phyloP scores from a whole-genome alignment of 2,113 vertebrate genomes.

The Oncorhynchus nerka region DNA sequence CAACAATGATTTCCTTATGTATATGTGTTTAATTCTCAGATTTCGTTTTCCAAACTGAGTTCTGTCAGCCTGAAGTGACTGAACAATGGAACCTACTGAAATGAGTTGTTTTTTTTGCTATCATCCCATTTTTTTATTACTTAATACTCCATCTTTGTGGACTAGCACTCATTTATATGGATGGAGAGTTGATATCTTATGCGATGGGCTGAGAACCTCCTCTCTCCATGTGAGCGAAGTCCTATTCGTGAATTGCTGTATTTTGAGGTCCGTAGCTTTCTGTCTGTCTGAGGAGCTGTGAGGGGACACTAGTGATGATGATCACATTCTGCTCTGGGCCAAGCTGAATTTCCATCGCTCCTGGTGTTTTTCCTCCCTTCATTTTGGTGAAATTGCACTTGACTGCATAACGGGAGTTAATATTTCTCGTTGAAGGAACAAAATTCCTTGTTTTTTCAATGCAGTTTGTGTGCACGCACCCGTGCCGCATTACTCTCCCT shows the following conservation, averaged over 20 bases:
- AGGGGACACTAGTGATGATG: slow-evolving; percentile 25
- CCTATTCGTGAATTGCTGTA: not conserved
- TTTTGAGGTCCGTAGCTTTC: not conserved
- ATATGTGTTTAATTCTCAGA: no score
- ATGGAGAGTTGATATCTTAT: not conserved
- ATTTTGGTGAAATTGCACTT: slow-evolving; percentile 27
- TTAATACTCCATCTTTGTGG: not conserved
- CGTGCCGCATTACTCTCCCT: not conserved
- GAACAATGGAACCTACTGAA: no score
- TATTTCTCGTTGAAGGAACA: slow-evolving; percentile 25
- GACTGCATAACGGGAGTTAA: slow-evolving; percentile 25
- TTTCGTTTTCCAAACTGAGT: no score
- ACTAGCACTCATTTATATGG: not conserved
- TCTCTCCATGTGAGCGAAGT: not conserved
- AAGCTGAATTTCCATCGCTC: slow-evolving; percentile 18
- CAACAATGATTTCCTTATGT: no score
- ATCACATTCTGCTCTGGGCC: slow-evolving; percentile 9
- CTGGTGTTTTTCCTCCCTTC: slow-evolving; percentile 22
- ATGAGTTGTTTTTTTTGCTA: no score
- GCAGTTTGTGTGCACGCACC: not conserved
- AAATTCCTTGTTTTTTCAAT: slow-evolving; percentile 14
- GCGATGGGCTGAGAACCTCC: not conserved
- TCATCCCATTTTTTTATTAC: not conserved
- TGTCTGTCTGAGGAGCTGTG: not conserved
- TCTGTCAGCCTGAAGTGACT: no score